Base-by-base conservation (phyloP, 2,888 invertebrate genomes). In the Xylophagus ater region DNA sequence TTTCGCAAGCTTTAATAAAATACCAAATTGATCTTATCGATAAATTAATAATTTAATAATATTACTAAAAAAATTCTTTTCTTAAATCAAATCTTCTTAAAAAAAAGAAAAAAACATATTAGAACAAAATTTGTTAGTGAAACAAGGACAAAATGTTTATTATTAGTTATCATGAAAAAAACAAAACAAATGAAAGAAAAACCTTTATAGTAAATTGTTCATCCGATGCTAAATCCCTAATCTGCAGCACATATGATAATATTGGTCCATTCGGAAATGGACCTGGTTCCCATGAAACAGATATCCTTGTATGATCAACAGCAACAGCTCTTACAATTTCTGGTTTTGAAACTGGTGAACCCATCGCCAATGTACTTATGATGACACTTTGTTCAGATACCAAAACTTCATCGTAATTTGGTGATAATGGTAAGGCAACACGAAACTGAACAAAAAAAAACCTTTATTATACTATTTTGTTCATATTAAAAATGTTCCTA, bases 221-320 rank as follows among this genome's bases (percentile, higher is more conserved):
- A 50, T 70, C 70, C 20, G 70, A 68, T 32, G 70, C 66, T 1
- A 66, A 64, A 48, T 74, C 71, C 15, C 71, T 71, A 31, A 89
- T 73, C 53, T 78, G 72, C 47, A 92, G 68, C 48, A 82, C 81
- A 67, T 89, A 93, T 48, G 88, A 85, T 44, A 86, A 75, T 51
- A 93, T 72, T 26, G 87, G 88, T 47, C 88, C 92, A 62, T 89
- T 89, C 36, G 83, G 81, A 58, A 84, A 88, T 37, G 76, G 74
- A 12, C 92, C 90, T 12, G 86, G 81, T 59, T 79, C 78, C 92
- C 92, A 93, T 52, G 82, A 83, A 43, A 93, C 76, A 47, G 86
- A 85, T 45, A 92, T 79, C 50, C 88, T 76, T 50, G 78, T 77
- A 35, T 83, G 74, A 62, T 90, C 88, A 39, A 88, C 75, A 4